Evolutionary conservation across 2,113 vertebrate species (phyloP), one percentile per base, ranked within the genome.

Genomic region (Cebidichthys violaceus): DNA sequence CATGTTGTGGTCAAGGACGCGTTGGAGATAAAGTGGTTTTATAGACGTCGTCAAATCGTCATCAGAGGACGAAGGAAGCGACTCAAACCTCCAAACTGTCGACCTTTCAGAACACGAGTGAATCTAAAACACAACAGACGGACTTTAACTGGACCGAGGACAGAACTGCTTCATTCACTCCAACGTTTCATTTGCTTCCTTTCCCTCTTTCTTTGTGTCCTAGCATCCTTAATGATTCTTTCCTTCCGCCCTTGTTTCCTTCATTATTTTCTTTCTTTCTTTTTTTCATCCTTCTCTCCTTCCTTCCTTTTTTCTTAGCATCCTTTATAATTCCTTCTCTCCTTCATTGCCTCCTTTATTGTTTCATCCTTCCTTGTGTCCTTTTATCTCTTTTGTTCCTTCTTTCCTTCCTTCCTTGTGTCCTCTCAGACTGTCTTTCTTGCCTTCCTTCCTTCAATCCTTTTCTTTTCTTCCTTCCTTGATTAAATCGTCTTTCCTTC

Each of bases 1-100:
- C 87, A 85, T 76, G 14, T 47, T 74, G 59, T 75, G 89, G 87
- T 92, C 85, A 92, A 90, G 90, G 90, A 88, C 79, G 62, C 14
- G 1, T 1, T n/a, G 61, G 13, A 84, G 78, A 88, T 84, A 72
- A 87, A 74, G 65, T 71, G 66, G 6, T 77, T 84, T 84, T 75
- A 86, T 80, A 29, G 68, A 9, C 0, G 54, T 82, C 29, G 70
- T 83, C 78, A 81, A 74, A 81, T 68, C 74, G 20, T n/a, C 75
- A 72, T 83, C 78, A 85, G 72, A 79, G 4, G 33, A 4, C 6
- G 33, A 33, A 33, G 33, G 33, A 33, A 33, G 33, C 33, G 33
- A 33, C 33, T 33, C 33, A 33, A 33, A 33, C 33, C 33, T 33
- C 5, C 33, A 33, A 33, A 33, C 6, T 0, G 1, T 6, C 33